Conservation (phyloP, 2,888 invertebrate genomes). For the Apamea monoglypha region DNA sequence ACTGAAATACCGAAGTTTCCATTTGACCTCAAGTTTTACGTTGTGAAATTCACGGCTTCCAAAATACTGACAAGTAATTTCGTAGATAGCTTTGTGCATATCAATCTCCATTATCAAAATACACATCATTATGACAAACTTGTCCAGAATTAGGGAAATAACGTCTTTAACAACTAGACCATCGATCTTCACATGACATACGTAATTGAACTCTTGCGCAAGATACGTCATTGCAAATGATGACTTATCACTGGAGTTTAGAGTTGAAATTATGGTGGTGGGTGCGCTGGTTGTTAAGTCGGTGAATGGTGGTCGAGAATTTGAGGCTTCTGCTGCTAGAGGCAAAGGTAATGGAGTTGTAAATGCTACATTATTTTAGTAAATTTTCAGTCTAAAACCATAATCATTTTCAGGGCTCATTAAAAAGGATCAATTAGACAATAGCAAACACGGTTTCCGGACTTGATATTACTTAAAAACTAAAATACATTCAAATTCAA, state of each 20-base stretch:
- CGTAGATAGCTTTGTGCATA: background rate
- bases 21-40: background rate
- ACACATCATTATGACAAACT: conserved; percentile 27
- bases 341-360: background rate
- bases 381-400: background rate
- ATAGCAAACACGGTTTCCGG: background rate
- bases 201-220: conserved; percentile 44
- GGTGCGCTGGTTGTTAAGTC: background rate
- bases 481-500: background rate
- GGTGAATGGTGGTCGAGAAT: background rate
- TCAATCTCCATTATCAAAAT: conserved; percentile 42
- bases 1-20: background rate
- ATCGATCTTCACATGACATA: conserved; percentile 55
- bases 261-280: conserved; percentile 32
- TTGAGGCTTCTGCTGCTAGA: background rate
- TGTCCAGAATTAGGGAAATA: conserved; percentile 35
- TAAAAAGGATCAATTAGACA: background rate
- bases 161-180: conserved; percentile 9
- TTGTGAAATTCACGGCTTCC: background rate
- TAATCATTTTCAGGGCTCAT: background rate
- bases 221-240: conserved; percentile 26
- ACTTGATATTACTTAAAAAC: background rate
- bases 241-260: conserved; percentile 21
- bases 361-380: background rate
- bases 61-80: conserved; percentile 11